These are phyloP conservation scores for Latrodectus hesperus DNA, from an alignment of 2,888 invertebrate species.

Conservation along the genomic window DNA sequence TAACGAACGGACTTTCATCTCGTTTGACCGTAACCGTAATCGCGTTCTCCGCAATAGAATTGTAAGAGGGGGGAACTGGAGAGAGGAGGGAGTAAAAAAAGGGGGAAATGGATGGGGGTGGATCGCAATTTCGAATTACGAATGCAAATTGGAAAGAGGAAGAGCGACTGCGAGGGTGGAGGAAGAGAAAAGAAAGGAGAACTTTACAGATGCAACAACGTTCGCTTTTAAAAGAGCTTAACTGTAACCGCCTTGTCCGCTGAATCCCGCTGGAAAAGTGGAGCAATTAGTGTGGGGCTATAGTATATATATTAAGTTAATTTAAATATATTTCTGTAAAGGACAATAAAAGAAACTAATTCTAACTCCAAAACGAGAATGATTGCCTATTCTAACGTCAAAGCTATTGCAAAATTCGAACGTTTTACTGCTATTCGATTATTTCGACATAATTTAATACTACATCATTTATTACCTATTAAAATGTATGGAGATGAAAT, in stretches of 20 bases:
- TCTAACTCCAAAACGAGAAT: too few relatives aligned
- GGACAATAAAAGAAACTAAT: background rate
- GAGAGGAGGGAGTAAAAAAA: background rate
- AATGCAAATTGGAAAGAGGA: conserved; percentile 60
- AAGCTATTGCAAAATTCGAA: background rate
- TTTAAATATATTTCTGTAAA: conserved; percentile 42
- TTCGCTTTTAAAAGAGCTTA: conserved; percentile 27
- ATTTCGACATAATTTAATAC: too few relatives aligned
- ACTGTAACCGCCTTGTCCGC: background rate
- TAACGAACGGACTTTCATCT: background rate
- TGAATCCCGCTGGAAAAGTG: conserved; percentile 14
- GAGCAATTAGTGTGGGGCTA: conserved; percentile 18
- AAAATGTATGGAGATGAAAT: too few relatives aligned
- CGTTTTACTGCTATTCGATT: too few relatives aligned
- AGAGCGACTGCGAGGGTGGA: background rate
- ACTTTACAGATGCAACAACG: conserved; percentile 25
- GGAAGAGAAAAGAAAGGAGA: conserved; percentile 4
- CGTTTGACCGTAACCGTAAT: conserved; percentile 22
- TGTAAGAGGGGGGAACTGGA: background rate
- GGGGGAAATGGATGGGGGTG: background rate
- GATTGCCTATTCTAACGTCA: too few relatives aligned
- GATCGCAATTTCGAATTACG: conserved; percentile 55
- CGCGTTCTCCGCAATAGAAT: background rate
- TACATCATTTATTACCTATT: too few relatives aligned
- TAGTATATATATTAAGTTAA: conserved; percentile 36